Evolutionary conservation across 2,888 invertebrate species (phyloP).

Genomic region (Entomobrya proxima): DNA sequence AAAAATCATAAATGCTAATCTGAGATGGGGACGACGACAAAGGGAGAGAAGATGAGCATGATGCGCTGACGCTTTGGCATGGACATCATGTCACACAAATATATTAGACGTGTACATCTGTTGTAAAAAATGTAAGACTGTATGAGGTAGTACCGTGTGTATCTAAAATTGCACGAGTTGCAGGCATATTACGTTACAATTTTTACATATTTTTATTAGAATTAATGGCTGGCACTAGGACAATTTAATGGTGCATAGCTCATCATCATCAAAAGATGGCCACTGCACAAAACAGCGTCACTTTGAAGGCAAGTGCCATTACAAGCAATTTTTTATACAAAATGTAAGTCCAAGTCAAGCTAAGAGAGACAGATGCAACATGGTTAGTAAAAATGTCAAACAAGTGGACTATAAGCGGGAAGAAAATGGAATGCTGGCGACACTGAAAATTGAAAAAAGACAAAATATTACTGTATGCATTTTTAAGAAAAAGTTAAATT

Average conservation of each 20-base stretch:
- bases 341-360: background rate
- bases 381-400: background rate
- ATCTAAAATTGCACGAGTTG: background rate
- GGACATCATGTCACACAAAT: background rate
- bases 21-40: constrained; percentile 30
- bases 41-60: background rate
- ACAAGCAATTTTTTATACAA: constrained; percentile 32
- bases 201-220: constrained; percentile 35
- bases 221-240: constrained; percentile 39
- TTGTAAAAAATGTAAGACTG: background rate
- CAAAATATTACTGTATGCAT: too few species aligned
- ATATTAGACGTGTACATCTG: background rate
- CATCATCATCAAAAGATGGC: background rate
- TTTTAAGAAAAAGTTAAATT: too few species aligned
- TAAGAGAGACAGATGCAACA: background rate
- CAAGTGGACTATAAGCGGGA: background rate
- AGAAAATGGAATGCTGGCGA: constrained; percentile 58
- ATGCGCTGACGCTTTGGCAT: background rate
- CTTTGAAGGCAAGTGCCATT: background rate
- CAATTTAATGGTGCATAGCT: constrained; percentile 50
- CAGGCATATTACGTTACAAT: constrained; percentile 28
- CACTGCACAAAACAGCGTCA: background rate
- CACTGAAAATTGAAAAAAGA: constrained; percentile 57
- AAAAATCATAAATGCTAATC: constrained; percentile 57
- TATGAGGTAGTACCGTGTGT: background rate